Conservation (phyloP, 2,888 invertebrate species). For the Stomorhina lunata region DNA sequence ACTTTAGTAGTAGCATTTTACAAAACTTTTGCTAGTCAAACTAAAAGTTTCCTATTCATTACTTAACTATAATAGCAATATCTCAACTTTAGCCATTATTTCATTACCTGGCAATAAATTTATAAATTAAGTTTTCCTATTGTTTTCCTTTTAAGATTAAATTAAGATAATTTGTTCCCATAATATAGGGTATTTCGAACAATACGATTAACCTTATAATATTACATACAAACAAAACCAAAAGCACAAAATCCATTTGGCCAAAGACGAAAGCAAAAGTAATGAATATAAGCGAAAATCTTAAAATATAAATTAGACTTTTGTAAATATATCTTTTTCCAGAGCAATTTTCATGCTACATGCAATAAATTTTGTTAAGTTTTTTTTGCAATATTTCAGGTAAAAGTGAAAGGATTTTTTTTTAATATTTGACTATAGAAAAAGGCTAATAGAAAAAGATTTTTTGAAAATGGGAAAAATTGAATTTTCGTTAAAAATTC, state of each 20-base stretch:
- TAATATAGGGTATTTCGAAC: conserved; percentile 37
- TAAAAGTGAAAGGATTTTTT: conserved; percentile 58
- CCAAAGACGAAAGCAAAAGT: conserved; percentile 31
- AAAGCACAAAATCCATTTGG: neutral
- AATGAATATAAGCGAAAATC: conserved; percentile 17
- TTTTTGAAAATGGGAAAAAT: neutral
- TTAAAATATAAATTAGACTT: conserved; percentile 40
- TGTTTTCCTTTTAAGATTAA: conserved; percentile 26
- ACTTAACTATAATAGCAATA: too few species aligned
- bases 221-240: conserved; percentile 1
- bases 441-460: neutral
- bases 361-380: conserved; percentile 48
- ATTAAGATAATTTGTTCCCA: conserved; percentile 26
- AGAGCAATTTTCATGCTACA: conserved; percentile 58
- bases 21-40: too few species aligned
- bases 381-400: conserved; percentile 13
- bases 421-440: neutral
- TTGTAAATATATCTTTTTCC: conserved; percentile 21
- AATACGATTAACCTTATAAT: conserved; percentile 19
- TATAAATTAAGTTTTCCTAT: neutral
- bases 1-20: too few species aligned
- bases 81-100: too few species aligned
- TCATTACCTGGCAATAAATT: neutral
- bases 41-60: neutral
- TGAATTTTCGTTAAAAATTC: neutral